Evolutionary conservation across 2,888 invertebrate genomes (phyloP).

Genomic region (Campoplex nolae): DNA sequence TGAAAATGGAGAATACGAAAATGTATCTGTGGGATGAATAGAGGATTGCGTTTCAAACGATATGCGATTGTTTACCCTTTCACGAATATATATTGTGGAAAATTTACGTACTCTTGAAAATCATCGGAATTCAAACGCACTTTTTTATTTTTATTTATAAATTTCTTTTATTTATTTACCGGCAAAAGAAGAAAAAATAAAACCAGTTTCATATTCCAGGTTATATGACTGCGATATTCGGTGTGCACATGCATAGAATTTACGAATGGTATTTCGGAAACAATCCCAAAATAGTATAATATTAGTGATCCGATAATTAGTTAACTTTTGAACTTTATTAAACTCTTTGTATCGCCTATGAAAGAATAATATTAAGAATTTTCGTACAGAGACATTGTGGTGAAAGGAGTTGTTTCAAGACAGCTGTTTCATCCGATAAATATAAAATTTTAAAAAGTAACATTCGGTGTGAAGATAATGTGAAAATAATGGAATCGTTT

Average conservation of each 20-base stretch:
- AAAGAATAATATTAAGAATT: not conserved
- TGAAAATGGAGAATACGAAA: no score
- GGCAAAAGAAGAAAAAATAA: not conserved
- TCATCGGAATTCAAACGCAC: not conserved
- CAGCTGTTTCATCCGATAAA: not conserved
- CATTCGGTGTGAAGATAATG: not conserved
- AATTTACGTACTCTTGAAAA: slow-evolving; percentile 30
- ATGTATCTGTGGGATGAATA: not conserved
- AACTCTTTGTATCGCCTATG: not conserved
- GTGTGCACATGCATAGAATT: not conserved
- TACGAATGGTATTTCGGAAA: not conserved
- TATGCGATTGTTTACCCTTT: not conserved
- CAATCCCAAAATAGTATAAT: not conserved
- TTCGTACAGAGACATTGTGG: not conserved
- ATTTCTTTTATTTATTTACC: not conserved
- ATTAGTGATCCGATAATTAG: no score
- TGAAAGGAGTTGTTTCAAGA: not conserved
- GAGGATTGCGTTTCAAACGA: slow-evolving; percentile 38
- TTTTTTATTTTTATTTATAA: not conserved
- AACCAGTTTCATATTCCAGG: not conserved
- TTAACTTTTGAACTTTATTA: not conserved
- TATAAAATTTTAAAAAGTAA: not conserved
- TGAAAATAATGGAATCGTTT: not conserved
- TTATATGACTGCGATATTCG: not conserved
- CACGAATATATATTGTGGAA: not conserved